These are phyloP conservation scores for Botia almorhae DNA, from an alignment of 2,797 vertebrate genomes.

Conservation along the genomic window DNA sequence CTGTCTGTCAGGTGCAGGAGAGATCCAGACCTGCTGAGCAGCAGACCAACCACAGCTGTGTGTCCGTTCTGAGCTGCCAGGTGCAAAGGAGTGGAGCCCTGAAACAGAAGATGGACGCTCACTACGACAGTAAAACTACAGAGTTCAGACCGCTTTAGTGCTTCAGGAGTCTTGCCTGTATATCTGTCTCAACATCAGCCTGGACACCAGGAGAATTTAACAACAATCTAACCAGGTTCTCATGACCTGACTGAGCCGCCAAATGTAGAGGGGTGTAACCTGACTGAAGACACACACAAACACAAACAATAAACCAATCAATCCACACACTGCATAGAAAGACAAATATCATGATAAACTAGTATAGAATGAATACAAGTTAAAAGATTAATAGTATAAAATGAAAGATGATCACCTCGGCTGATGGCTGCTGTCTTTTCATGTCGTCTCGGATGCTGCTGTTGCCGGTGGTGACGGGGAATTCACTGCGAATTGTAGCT, in stretches of 20 bases:
- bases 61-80: slow-evolving; percentile 70
- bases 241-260: slow-evolving; percentile 71
- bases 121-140: background rate
- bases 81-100: slow-evolving; percentile 70
- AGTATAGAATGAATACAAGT: background rate
- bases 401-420: slow-evolving; percentile 55
- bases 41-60: slow-evolving; percentile 67
- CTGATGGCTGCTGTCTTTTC: slow-evolving; percentile 28
- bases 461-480: background rate
- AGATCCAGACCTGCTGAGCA: slow-evolving; percentile 68
- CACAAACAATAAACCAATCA: background rate
- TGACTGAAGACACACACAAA: slow-evolving; percentile 59
- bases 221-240: slow-evolving; percentile 69
- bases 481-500: slow-evolving; percentile 30
- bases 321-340: background rate
- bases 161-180: slow-evolving; percentile 59
- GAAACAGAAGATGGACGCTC: background rate
- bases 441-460: slow-evolving; percentile 11
- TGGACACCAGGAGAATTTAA: slow-evolving; percentile 70
- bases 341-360: background rate
- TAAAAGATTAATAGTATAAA: too few species aligned
- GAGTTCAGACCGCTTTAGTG: background rate
- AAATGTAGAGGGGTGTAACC: slow-evolving; percentile 71
- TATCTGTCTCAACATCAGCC: slow-evolving; percentile 63
- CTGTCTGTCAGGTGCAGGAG: slow-evolving; percentile 67